These are phyloP conservation scores for Oncorhynchus tshawytscha DNA, from an alignment of 2,113 vertebrate species.

Conservation along the genomic window DNA sequence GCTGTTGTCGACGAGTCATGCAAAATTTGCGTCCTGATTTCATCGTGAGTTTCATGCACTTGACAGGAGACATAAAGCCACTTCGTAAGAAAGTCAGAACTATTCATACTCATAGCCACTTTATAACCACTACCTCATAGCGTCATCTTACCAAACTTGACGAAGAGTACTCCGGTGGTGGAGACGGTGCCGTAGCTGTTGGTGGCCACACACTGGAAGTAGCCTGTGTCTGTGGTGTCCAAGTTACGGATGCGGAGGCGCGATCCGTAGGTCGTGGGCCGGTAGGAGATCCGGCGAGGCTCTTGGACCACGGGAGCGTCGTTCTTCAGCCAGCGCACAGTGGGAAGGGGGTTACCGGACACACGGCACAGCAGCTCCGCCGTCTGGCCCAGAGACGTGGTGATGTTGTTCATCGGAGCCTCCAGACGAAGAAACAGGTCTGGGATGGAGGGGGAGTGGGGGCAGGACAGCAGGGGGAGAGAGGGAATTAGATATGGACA, in stretches of 20 bases:
- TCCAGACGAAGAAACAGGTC: slow-evolving; percentile 86
- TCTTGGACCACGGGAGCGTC: slow-evolving; percentile 95
- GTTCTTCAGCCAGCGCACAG: slow-evolving; percentile 94
- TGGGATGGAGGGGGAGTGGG: slow-evolving; percentile 43
- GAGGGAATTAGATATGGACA: not conserved
- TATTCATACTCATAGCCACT: no score
- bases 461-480: not conserved
- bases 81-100: no score
- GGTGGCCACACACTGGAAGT: slow-evolving; percentile 95
- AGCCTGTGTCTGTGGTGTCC: slow-evolving; percentile 96
- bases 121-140: not conserved
- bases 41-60: not conserved
- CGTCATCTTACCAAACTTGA: slow-evolving; percentile 89
- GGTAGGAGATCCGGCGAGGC: slow-evolving; percentile 88
- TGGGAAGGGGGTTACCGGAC: slow-evolving; percentile 84
- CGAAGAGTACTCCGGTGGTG: slow-evolving; percentile 91
- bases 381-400: slow-evolving; percentile 89
- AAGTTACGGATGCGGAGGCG: slow-evolving; percentile 92
- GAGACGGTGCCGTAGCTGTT: slow-evolving; percentile 88
- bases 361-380: slow-evolving; percentile 92
- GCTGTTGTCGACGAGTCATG: no score
- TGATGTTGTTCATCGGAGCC: slow-evolving; percentile 98
- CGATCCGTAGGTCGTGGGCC: slow-evolving; percentile 84
- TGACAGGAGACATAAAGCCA: not conserved
- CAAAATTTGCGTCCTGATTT: no score